Evolutionary conservation across 2,113 vertebrate species (phyloP).

Genomic region (Edolisoma coerulescens): DNA sequence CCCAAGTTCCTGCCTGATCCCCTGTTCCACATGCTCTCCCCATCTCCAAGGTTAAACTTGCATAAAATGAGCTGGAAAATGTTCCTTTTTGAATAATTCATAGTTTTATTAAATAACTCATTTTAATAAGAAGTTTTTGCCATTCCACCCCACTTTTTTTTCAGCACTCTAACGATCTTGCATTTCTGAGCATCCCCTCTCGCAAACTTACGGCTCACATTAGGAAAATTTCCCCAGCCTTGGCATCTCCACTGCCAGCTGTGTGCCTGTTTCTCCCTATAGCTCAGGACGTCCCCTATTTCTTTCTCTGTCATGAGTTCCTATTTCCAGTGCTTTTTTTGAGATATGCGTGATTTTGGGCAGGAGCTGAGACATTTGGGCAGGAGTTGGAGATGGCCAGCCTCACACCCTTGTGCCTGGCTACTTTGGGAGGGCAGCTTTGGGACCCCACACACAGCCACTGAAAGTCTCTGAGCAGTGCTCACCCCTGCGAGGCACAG

Average conservation of each 20-base stretch:
- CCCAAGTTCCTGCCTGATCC: neutral
- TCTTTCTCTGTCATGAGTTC: neutral
- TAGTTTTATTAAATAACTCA: neutral
- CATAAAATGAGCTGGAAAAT: neutral
- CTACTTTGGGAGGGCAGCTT: neutral
- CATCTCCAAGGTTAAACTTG: neutral
- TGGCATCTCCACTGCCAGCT: neutral
- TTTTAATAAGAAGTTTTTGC: conserved; percentile 12
- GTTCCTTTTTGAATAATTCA: conserved; percentile 10
- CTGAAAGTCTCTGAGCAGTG: neutral
- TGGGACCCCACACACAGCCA: rapidly evolving
- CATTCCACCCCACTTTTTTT: neutral
- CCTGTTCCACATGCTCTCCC: neutral
- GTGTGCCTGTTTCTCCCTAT: neutral
- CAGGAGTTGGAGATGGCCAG: rapidly evolving
- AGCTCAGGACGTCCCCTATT: neutral
- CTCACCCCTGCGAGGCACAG: neutral
- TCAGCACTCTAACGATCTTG: neutral
- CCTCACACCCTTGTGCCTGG: rapidly evolving
- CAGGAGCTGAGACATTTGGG: neutral
- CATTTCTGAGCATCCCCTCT: neutral
- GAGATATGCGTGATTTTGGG: rapidly evolving
- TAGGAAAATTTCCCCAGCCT: neutral
- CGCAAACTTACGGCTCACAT: neutral
- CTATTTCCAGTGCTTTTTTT: neutral